Evolutionary conservation across 2,888 invertebrate species (phyloP).

Genomic region (Sminthurides aquaticus): DNA sequence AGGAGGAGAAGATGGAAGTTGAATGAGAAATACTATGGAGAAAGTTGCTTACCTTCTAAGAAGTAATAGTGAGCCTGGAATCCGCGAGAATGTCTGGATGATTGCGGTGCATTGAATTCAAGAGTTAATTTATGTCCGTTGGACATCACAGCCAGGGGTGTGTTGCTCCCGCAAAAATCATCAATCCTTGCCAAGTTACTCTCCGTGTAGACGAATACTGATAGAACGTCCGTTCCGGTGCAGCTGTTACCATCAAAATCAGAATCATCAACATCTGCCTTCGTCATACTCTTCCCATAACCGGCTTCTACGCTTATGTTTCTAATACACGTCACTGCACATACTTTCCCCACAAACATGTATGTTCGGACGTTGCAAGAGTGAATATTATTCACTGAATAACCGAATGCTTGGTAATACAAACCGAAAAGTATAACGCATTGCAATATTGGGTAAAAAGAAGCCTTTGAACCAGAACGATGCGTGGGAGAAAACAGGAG

Average conservation of each 20-base stretch:
- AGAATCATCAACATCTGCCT: not conserved
- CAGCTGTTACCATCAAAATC: conserved; percentile 20
- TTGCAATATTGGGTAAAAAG: no score
- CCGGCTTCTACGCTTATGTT: no score
- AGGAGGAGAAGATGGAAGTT: no score
- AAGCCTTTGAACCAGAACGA: no score
- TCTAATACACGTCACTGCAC: no score
- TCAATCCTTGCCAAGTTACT: conserved; percentile 60
- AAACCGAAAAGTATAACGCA: no score
- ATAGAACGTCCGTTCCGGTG: conserved; percentile 29
- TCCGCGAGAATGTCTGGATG: conserved; percentile 69
- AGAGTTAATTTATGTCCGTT: conserved; percentile 76
- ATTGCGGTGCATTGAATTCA: conserved; percentile 71
- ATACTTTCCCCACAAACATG: no score
- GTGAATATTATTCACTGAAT: no score
- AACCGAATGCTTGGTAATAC: no score
- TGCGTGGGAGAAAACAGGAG: no score
- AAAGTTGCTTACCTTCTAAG: conserved; percentile 45
- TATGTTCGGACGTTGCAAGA: no score
- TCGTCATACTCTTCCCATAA: not conserved
- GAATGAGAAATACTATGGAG: not conserved
- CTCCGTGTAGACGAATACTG: conserved; percentile 30
- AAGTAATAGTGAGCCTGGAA: conserved; percentile 84
- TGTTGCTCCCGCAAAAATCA: conserved; percentile 72
- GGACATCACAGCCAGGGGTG: conserved; percentile 87